phyloP scores from a whole-genome alignment of 2,113 vertebrate genomes.

The Sphyrna mokarran region DNA sequence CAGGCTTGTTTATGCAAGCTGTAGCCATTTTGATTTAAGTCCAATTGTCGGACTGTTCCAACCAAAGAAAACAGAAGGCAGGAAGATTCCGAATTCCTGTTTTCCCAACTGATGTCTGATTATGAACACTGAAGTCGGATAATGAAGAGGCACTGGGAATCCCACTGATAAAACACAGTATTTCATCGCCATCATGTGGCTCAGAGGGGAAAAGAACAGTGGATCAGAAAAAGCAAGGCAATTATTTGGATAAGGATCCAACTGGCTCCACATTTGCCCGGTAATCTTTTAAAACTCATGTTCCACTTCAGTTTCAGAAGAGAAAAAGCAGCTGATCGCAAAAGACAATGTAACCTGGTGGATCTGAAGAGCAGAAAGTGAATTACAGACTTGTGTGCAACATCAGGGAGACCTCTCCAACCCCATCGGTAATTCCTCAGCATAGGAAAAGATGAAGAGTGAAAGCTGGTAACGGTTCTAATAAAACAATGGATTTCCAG shows the following conservation, averaged over 20 bases:
- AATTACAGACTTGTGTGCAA: neutral
- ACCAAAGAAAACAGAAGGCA: slow-evolving; percentile 15
- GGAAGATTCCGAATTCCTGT: neutral
- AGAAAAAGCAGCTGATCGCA: neutral
- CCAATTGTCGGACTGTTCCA: neutral
- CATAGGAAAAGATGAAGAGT: neutral
- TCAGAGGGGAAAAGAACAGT: neutral
- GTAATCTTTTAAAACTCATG: neutral
- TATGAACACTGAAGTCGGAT: neutral
- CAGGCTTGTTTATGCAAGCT: neutral
- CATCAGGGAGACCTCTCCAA: neutral
- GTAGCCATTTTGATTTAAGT: slow-evolving; percentile 21
- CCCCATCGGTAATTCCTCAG: neutral
- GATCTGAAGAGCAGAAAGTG: neutral
- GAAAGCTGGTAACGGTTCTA: too few relatives aligned
- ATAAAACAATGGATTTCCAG: neutral
- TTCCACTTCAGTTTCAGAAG: neutral
- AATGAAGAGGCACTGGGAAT: too few relatives aligned
- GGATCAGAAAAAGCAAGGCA: too few relatives aligned
- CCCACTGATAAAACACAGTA: neutral
- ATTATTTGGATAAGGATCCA: neutral
- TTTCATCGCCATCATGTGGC: slow-evolving; percentile 22
- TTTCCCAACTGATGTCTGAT: neutral
- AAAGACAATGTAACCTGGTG: neutral
- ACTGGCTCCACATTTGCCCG: too few relatives aligned